Evolutionary conservation across 2,797 vertebrate species (phyloP), one percentile per base, ranked within the genome.

Genomic region (Anguilla pacifica): DNA sequence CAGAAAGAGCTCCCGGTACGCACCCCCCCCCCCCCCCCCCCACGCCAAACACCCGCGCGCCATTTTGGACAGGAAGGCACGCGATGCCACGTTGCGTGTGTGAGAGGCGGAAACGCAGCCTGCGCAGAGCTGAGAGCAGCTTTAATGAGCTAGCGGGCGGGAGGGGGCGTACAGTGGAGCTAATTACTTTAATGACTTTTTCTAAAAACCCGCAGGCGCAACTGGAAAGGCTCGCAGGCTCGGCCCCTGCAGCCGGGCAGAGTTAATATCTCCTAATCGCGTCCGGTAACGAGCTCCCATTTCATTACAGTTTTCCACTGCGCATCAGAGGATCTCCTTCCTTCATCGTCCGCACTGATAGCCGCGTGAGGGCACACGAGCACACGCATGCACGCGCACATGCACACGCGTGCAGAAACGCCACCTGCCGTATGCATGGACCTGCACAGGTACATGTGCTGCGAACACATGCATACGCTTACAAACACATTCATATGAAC

Each of bases 181-280:
- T 72, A 82, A 88, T 84, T 55, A 86, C 88, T 89, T 89, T 11
- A 15, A 59, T 86, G 11, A 35, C 15, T 77, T 77, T 74, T 77
- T 77, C 87, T 87, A 77, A 3, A 43, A 77, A 89, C 72, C 28
- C 46, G 31, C 55, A 43, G 46, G 87, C 85, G 46, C 77, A 57
- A 87, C 61, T 88, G 88, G 57, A 90, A 86, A 83, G 85, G 57
- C 85, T 59, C 85, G 59, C 51, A 88, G 83, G 83, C 70, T 67
- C 9, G 79, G 70, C 57, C 83, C 59, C 35, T 82, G 39, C 53
- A 15, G 85, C 86, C 64, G 84, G 81, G 85, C 84, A 86, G 64
- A 86, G 86, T 79, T 91, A 87, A 88, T 85, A 82, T 86, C 81
- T 43, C 19, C 84, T 86, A 91, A 91, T 91, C 85, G 90, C 81